These are phyloP conservation scores for Ypsolopha sequella DNA, from an alignment of 2,888 invertebrate genomes.

Conservation along the genomic window DNA sequence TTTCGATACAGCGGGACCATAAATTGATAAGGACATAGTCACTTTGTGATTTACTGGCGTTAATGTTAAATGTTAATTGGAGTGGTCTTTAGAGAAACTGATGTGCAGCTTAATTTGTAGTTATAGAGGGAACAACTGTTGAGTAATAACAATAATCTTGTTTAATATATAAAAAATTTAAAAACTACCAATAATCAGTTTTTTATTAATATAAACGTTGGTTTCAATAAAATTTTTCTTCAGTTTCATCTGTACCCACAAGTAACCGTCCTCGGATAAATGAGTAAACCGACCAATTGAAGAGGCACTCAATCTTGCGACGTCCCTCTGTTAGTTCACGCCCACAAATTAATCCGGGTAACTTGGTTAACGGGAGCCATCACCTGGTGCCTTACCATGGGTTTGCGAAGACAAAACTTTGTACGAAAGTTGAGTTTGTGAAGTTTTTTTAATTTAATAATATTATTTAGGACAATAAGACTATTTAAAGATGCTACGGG, in stretches of 20 bases:
- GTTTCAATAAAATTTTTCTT: no score
- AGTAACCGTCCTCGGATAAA: slow-evolving; percentile 13
- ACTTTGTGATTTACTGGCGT: slow-evolving; percentile 6
- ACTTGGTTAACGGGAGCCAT: slow-evolving; percentile 37
- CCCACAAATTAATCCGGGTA: slow-evolving; percentile 62
- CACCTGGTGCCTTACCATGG: slow-evolving; percentile 28
- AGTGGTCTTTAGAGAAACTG: no score
- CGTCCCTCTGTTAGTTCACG: slow-evolving; percentile 22
- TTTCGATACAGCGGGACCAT: slow-evolving; percentile 56
- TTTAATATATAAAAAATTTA: no score
- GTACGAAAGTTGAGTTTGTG: neutral
- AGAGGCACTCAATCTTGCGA: slow-evolving; percentile 26
- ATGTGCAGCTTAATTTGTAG: no score
- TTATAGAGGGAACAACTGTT: no score
- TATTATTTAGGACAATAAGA: neutral
- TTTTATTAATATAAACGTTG: no score
- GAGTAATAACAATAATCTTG: no score
- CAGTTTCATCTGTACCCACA: no score
- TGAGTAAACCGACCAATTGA: slow-evolving; percentile 19
- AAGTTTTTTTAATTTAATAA: neutral
- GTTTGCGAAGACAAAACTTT: neutral
- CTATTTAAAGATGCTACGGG: neutral
- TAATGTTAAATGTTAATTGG: slow-evolving; percentile 8
- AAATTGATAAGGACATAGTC: slow-evolving; percentile 48
- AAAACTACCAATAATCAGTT: no score